Base-by-base conservation (phyloP, 2,888 invertebrate genomes). In the Plagodis dolabraria region DNA sequence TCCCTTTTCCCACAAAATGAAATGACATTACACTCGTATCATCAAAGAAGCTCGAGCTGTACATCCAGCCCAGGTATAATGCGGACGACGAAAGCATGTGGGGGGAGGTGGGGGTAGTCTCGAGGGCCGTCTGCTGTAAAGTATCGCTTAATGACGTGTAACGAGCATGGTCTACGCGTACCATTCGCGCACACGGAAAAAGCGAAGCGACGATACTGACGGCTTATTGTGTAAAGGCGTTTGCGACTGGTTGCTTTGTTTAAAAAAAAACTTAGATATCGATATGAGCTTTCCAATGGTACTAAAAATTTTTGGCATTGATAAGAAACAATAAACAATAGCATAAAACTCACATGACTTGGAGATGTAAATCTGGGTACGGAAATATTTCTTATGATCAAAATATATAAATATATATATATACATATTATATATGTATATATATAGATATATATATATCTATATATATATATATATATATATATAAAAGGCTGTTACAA, bases 141-240 rank as follows among this genome's bases (percentile, higher is more conserved):
- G 92, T 92, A 92, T 92, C 90, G 91, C 90, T 89, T 92, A 92
- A 92, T 92, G 92, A 92, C 90, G 90, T 90, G 92, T 90, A 91
- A 92, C 92, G 89, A 91, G 89, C 86, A 77, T 79, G 85, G 85
- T 86, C 85, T 80, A 83, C 73, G 78, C 69, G 77, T 76, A 75
- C 77, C 79, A 81, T 77, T 80, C 79, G 82, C 77, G 81, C 82
- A 83, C 81, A 77, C 80, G 80, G 77, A 84, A 83, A 85, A 80
- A 76, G 67, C 69, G 50, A 61, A 67, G 70, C 67, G 68, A 69
- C 69, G 64, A 65, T 64, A 63, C 55, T 47, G 67, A 64, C 64
- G 54, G 56, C 68, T 60, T 62, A 65, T 64, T 57, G 58, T 60
- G 47, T 47, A 49, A 45, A 35, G 9, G 2, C 10, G 33, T 50